Percentiles rank a stretch among this genome's conserved stretches.
Evolutionary conservation across 2,113 vertebrate species (phyloP).

Genomic region (Chloropsis cyanopogon): DNA sequence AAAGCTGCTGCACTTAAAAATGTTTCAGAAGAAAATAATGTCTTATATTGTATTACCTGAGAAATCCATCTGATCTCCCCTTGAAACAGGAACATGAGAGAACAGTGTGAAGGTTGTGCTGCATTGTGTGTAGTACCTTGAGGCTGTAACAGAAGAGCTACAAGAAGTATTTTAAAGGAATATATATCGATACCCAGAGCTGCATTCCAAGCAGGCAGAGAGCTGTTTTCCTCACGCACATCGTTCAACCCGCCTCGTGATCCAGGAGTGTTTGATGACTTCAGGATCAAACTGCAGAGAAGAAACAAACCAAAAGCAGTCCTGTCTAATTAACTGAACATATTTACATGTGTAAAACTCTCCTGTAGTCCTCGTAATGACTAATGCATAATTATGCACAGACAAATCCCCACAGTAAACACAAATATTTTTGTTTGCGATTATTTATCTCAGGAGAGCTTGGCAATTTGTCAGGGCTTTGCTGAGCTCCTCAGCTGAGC

Average conservation of each 20-base stretch:
- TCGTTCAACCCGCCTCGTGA: neutral
- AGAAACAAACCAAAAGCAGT: constrained; percentile 60
- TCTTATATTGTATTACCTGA: neutral
- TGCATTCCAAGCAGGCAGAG: neutral
- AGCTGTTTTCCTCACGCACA: neutral
- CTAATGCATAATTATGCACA: constrained; percentile 71
- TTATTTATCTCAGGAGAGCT: constrained; percentile 61
- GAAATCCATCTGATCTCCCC: constrained; percentile 3
- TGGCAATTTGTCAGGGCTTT: constrained; percentile 52
- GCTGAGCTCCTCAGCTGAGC: neutral
- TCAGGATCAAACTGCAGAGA: constrained; percentile 49
- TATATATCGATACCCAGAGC: neutral
- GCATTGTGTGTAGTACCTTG: neutral
- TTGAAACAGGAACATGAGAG: neutral
- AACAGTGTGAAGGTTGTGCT: neutral
- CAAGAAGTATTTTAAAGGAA: constrained; percentile 9
- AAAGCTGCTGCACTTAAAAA: constrained; percentile 52
- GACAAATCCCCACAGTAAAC: constrained; percentile 71
- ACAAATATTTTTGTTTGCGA: constrained; percentile 72
- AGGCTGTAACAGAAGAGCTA: constrained; percentile 3
- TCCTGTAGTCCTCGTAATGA: constrained; percentile 66
- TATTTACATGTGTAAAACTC: constrained; percentile 73
- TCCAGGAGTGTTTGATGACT: constrained; percentile 48
- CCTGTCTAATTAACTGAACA: constrained; percentile 69
- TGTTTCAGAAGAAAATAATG: constrained; percentile 29